Conservation (phyloP, 1,140 invertebrate genomes). For the Drosophila bocki region DNA sequence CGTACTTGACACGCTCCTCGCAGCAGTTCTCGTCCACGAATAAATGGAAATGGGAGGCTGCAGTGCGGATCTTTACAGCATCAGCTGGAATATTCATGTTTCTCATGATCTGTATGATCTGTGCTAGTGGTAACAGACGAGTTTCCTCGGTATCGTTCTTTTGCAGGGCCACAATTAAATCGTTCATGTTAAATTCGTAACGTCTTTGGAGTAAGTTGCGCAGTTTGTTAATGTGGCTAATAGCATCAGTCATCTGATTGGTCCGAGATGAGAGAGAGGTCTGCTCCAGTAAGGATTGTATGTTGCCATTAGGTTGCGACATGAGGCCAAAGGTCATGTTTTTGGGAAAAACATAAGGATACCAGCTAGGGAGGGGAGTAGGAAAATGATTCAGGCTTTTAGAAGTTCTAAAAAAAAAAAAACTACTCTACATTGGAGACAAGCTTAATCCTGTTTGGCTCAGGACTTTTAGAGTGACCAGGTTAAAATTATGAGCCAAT, state of each 20-base stretch:
- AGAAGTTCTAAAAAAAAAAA: background rate
- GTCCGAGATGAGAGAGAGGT: constrained; percentile 43
- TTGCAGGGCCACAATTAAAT: constrained; percentile 56
- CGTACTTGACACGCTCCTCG: constrained; percentile 58
- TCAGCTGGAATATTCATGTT: constrained; percentile 51
- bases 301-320: background rate
- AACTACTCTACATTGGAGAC: background rate
- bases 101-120: constrained; percentile 58
- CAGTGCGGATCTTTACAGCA: constrained; percentile 43
- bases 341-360: constrained; percentile 48
- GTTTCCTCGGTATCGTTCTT: constrained; percentile 50
- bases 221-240: constrained; percentile 60
- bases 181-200: constrained; percentile 61
- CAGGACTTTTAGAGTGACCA: background rate
- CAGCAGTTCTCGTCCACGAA: constrained; percentile 50
- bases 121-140: constrained; percentile 28
- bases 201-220: constrained; percentile 44
- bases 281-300: constrained; percentile 57
- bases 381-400: background rate
- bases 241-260: constrained; percentile 29
- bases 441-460: background rate
- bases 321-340: constrained; percentile 46
- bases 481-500: no score
- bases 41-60: constrained; percentile 36
- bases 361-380: constrained; percentile 17